A percentile compares a stretch with the other conserved stretches of the same genome.
Conservation (phyloP, 2,888 invertebrate genomes). For the Calliphora vomitoria region DNA sequence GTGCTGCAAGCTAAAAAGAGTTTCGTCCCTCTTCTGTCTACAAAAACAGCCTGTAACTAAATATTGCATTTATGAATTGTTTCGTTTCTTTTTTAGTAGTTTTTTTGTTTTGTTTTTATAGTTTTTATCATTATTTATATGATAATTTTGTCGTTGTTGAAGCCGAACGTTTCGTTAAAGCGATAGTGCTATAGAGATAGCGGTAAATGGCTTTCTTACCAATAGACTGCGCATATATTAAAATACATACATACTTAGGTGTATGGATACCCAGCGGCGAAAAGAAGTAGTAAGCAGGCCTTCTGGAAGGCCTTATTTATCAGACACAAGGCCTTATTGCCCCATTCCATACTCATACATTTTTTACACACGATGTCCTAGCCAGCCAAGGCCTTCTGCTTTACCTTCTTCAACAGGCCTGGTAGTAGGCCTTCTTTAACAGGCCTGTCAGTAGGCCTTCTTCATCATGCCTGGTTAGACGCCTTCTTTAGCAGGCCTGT, state of each 20-base stretch:
- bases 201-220: conserved; percentile 67
- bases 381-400: too few species aligned
- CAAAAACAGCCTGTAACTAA: conserved; percentile 40
- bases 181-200: conserved; percentile 71
- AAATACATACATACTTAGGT: not conserved
- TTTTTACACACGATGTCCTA: too few species aligned
- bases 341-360: too few species aligned
- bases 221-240: not conserved
- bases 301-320: too few species aligned
- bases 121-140: conserved; percentile 72
- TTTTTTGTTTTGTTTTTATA: conserved; percentile 6
- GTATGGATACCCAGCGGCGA: too few species aligned
- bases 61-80: conserved; percentile 52
- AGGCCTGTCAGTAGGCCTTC: too few species aligned
- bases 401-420: too few species aligned
- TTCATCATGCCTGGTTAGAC: too few species aligned
- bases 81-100: not conserved
- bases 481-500: too few species aligned
- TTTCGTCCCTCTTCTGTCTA: not conserved
- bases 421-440: too few species aligned
- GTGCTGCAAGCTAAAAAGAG: conserved; percentile 23
- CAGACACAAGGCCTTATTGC: too few species aligned
- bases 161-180: conserved; percentile 67
- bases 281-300: too few species aligned
- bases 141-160: conserved; percentile 72